phyloP scores from a whole-genome alignment of 2,797 vertebrate genomes.

The Lemur catta region DNA sequence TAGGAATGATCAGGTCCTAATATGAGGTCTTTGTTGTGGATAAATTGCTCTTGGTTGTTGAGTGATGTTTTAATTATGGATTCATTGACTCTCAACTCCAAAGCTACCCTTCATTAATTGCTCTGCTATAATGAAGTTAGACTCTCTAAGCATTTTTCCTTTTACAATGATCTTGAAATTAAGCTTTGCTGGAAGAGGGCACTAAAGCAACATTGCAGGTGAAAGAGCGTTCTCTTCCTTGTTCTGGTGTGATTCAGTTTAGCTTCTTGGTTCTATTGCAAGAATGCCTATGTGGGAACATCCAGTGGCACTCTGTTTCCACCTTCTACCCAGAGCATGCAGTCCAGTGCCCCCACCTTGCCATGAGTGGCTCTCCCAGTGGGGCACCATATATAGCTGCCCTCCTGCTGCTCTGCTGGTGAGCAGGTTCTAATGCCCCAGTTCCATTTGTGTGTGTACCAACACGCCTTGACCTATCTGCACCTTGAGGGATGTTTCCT shows the following conservation, averaged over 20 bases:
- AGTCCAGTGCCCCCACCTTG: not conserved
- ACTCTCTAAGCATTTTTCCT: not conserved
- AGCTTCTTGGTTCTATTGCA: not conserved
- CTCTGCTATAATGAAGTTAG: not conserved
- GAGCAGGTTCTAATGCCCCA: not conserved
- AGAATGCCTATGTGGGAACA: not conserved
- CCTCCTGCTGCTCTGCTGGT: not conserved
- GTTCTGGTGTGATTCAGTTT: not conserved
- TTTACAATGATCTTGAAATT: not conserved
- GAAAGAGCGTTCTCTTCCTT: not conserved
- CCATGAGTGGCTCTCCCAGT: not conserved
- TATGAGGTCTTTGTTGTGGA: not conserved
- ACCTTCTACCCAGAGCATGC: too few relatives aligned
- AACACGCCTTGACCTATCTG: not conserved
- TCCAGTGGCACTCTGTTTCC: not conserved
- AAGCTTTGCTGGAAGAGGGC: not conserved
- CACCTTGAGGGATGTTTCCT: not conserved
- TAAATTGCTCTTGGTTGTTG: not conserved
- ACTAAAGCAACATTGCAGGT: not conserved
- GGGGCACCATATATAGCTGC: accelerated
- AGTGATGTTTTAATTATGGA: not conserved
- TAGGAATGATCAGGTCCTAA: not conserved
- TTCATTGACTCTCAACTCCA: not conserved
- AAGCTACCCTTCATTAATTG: not conserved
- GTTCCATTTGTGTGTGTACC: not conserved